phyloP scores from a whole-genome alignment of 2,113 vertebrate species.

The Rhynchopsitta pachyrhyncha region DNA sequence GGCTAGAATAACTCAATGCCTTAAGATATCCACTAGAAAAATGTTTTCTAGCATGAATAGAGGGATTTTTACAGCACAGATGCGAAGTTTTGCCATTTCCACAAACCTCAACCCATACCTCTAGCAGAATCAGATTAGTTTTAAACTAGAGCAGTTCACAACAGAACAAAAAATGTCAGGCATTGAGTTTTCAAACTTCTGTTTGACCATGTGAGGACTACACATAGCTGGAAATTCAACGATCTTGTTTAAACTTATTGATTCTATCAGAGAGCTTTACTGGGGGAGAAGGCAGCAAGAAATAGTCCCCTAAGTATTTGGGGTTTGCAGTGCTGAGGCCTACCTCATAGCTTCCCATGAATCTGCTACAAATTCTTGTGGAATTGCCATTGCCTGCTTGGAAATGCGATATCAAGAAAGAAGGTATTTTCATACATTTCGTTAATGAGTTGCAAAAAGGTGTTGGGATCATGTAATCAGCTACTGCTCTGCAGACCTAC shows the following conservation, averaged over 20 bases:
- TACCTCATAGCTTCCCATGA: neutral
- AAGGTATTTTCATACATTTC: neutral
- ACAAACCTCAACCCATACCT: neutral
- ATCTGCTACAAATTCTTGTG: neutral
- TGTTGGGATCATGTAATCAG: neutral
- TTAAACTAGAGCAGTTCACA: neutral
- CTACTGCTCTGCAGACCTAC: neutral
- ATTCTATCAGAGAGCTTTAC: neutral
- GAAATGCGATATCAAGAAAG: neutral
- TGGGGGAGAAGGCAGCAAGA: neutral
- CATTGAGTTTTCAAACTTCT: neutral
- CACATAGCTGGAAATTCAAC: neutral
- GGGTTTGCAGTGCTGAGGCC: neutral
- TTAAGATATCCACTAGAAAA: neutral
- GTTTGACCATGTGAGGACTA: neutral
- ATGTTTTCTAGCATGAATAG: neutral
- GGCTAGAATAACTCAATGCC: neutral
- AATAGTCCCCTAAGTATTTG: neutral
- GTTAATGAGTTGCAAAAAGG: neutral
- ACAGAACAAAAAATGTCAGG: neutral
- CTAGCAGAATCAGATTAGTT: neutral
- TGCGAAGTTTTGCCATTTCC: neutral
- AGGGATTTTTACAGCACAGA: neutral
- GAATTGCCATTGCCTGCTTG: neutral
- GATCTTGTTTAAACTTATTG: neutral